Evolutionary conservation across 2,797 vertebrate genomes (phyloP), one percentile per base, ranked within the genome.

Genomic region (Melanotaenia nigrans): DNA sequence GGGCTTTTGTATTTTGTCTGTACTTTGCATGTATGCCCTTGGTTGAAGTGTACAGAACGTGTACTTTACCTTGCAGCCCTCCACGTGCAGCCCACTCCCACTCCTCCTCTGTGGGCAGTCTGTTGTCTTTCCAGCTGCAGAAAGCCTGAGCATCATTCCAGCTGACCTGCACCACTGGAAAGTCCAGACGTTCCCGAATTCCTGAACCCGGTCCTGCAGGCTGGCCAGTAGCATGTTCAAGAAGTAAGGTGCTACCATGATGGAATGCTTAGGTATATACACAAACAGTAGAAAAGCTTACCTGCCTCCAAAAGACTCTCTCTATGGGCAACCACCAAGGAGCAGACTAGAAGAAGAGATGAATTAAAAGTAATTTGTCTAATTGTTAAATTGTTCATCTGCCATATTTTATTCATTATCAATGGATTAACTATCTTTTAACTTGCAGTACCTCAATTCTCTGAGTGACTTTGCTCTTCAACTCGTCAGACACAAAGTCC

Each of bases 61-160:
- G 0, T 94, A 96, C 96, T 87, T 0, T 94, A 98, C 97, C 95
- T 86, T 96, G 90, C 69, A 97, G 92, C 4, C 96, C 96, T 35
- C 97, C 97, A 2, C 97, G 94, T 62, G 96, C 97, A 58, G 97
- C 97, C 80, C 96, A 96, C 86, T 99, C 98, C 97, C 98, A 99
- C 87, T 99, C 97, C 64, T 96, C 96, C 76, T 99, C 97, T 0
- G 88, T 93, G 0, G 95, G 97, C 35, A 99, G 94, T 62, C 96
- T 93, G 83, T 95, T 96, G 68, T 92, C 93, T 51, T 80, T 95
- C 98, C 97, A 99, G 11, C 71, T 69, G 61, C 97, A 99, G 87
- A 95, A 99, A 0, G 95, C 94, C 71, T 18, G 90, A 0, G 97
- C 98, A 0, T 99, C 98, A 0, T 96, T 98, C 98, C 97, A 99